Evolutionary conservation across 2,888 invertebrate genomes (phyloP), one percentile per base, ranked within the genome.

Genomic region (Caenorhabditis japonica): DNA sequence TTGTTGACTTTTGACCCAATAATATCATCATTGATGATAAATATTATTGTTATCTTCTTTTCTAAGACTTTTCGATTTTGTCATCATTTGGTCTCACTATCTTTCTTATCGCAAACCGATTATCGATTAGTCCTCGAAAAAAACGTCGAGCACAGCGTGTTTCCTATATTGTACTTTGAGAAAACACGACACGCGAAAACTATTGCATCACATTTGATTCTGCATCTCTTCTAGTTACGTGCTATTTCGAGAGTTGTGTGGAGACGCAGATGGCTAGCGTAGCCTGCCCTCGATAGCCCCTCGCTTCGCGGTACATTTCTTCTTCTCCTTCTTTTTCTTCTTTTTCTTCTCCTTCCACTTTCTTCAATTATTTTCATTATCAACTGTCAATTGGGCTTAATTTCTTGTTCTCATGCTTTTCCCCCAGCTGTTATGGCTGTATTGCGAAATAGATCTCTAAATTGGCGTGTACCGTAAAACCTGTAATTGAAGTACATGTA

Each of bases 131-230:
- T 47, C 51, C 51, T 33, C 49, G 43, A 17, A 33, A 49, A 49
- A 39, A 36, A 52, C 39, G 36, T n/a, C 43, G 61, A 5, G 30
- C 7, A 30, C 30, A 30, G 30, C 10, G 30, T 52, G n/a, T n/a
- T n/a, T n/a, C n/a, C n/a, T n/a, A 52, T 52, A n/a, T 44, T 39
- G 49, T 44, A 27, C 49, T 44, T 39, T 27, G 36, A 46, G 25
- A 53, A 61, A 61, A 46, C 62, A 62, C n/a, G n/a, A 27, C 39
- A 4, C 38, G 27, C 25, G 27, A 44, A 53, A 53, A 62, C 62
- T 62, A 62, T 62, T 62, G 62, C 62, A 62, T 62, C 62, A 62
- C 62, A 62, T 62, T 62, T 62, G 53, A 62, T 46, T n/a, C 39
- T 39, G 39, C 39, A 17, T 39, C 39, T 39, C 39, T 39, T 39